Evolutionary conservation across 1,140 invertebrate species (phyloP), one percentile per base, ranked within the genome.

Genomic region (Heterodera carotae): DNA sequence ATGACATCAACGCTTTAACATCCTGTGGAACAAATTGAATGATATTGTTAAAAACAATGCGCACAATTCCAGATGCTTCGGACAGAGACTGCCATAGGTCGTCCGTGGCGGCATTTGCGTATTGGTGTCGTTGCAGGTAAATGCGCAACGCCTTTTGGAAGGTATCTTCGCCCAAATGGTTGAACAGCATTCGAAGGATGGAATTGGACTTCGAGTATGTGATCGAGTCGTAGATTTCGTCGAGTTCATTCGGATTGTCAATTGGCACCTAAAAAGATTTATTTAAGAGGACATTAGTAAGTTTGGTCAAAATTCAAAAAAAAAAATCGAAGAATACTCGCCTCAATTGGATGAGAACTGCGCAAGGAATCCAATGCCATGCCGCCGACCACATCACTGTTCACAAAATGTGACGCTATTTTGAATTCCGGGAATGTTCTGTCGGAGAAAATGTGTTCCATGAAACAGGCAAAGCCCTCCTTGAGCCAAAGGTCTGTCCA

Each of bases 111-210:
- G 96, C 95, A 87, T 99, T 97, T 43, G 89, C 91, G 86, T 95
- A 96, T 88, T 93, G 92, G 89, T 96, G 93, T 76, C 92, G 91
- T 5, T 92, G 94, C 75, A 99, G 89, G 85, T 99, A 99, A 5
- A 92, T 87, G 84, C 95, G 92, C 93, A 99, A 95, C 33, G 96
- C 95, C 88, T 93, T 93, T n/a, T 93, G 91, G 87, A 98, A 99
- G 88, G 94, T 93, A 89, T 84, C 81, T 81, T 96, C 94, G 12
- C 96, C 96, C 84, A 99, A 93, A 84, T 95, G 98, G 84, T 93
- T 92, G 87, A 97, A 94, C 59, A 99, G 89, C 97, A 99, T 99
- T 81, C 95, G 91, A 68, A 98, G 97, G 2, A 98, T 92, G 48
- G 94, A 94, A 0, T 89, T 88, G 2, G 89, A 89, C 81, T 90